These are phyloP conservation scores for Ichneumoninae sp. DNA, from an alignment of 2,888 invertebrate species.

Conservation along the genomic window DNA sequence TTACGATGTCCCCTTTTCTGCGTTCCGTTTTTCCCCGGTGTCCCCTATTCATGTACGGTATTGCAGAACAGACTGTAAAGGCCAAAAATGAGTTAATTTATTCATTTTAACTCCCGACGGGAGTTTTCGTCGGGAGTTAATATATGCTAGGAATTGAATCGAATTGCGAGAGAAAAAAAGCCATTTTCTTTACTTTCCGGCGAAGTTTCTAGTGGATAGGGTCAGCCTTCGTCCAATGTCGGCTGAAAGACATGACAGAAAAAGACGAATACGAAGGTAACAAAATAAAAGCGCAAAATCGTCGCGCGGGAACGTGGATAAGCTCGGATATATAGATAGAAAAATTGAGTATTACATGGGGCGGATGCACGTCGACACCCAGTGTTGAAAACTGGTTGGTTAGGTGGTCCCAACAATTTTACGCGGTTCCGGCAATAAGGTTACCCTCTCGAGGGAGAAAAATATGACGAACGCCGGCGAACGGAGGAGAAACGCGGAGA, in stretches of 20 bases:
- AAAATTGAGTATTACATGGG: constrained; percentile 22
- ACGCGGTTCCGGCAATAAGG: constrained; percentile 45
- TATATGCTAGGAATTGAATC: too few relatives aligned
- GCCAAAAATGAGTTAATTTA: neutral
- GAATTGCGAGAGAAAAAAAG: too few relatives aligned
- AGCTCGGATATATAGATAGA: neutral
- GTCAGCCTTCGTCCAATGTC: too few relatives aligned
- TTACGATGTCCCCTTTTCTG: too few relatives aligned
- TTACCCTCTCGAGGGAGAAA: constrained; percentile 38
- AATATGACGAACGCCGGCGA: constrained; percentile 44
- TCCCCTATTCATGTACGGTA: neutral
- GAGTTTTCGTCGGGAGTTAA: too few relatives aligned
- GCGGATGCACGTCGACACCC: neutral
- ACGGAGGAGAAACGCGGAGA: constrained; percentile 23
- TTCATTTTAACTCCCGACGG: too few relatives aligned
- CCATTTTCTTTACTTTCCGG: too few relatives aligned
- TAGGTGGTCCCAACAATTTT: constrained; percentile 36
- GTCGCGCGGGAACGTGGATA: neutral
- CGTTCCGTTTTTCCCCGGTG: too few relatives aligned
- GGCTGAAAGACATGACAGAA: neutral
- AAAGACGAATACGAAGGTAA: neutral
- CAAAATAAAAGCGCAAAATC: neutral
- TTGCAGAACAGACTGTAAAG: neutral
- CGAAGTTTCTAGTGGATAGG: too few relatives aligned
- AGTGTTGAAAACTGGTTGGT: constrained; percentile 21